Base-by-base conservation (phyloP, 1,140 invertebrate species). In the Galleria mellonella region DNA sequence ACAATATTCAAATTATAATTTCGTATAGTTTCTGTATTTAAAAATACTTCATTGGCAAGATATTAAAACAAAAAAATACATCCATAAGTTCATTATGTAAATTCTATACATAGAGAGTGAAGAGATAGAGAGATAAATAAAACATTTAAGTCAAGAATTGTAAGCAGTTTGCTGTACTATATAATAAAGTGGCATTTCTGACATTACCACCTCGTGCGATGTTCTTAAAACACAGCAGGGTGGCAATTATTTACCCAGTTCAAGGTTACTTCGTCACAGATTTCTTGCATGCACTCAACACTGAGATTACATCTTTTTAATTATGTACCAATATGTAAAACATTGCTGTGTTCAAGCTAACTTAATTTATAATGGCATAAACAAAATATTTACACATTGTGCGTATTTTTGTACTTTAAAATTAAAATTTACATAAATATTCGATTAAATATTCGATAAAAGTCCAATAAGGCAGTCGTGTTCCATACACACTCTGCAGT, bases 41-140 rank as follows among this genome's bases (percentile, higher is more conserved):
- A 55, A 78, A 72, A 76, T 79, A 83, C 62, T 79, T 82, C 60
- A 81, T 72, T 85, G 82, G 82, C 82, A 85, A 83, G 83, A 83
- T 66, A 77, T 56, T 72, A 65, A 69, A 51, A 50, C 35, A 51
- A 66, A 70, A 59, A 51, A 71, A 72, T 69, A 67, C 48, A 68
- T 71, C 47, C 55, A 72, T 74, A 77, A 72, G 72, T 71, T 71
- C 59, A 59, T 55, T 60, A 72, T 55, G 46, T 70, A 75, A 67
- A 63, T 62, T 73, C 56, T 83, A 78, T 76, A 37, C 35, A 37
- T 37, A 83, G 71, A 83, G 76, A 83, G 75, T 76, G 74, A 70
- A 73, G 57, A 67, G 62, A 78, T 71, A 83, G 77, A 78, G 64
- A 75, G 63, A 75, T 64, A 62, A 52, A 23, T 23, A 23, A 56